Evolutionary conservation across 2,797 vertebrate species (phyloP), one percentile per base, ranked within the genome.

Genomic region (Typhlichthys subterraneus): DNA sequence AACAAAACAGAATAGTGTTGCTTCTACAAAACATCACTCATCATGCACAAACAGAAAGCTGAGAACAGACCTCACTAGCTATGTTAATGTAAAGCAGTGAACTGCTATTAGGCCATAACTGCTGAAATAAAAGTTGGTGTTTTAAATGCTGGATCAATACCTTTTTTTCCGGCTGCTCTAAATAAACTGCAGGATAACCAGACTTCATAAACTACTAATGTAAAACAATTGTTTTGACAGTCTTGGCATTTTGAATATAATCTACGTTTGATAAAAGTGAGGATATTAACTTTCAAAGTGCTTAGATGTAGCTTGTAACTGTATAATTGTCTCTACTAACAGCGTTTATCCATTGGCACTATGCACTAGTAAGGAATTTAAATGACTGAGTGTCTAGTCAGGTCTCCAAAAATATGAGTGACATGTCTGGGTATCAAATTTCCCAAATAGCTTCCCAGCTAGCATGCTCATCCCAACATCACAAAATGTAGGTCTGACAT

Each of bases 381-480:
- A 38, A 47, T 58, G 57, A 47, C 57, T 13, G 10, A 23, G 23
- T 4, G 17, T 47, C 15, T 58, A 33, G 17, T 12, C 57, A 23
- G 57, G 45, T 14, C 15, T 58, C 45, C 60, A 42, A 53, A 57
- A 15, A 70, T 49, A 12, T 51, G 57, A 72, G 50, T 69, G 74
- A 68, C 73, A 73, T 54, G 56, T 65, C 51, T 2, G n/a, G 47
- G 5, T 53, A 19, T 59, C 12, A n/a, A 0, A 47, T 68, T 29
- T 59, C 19, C 11, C 0, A 47, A 69, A 55, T 45, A 71, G 70
- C 71, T 69, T 61, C 59, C 14, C 63, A 46, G 80, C 53, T 82
- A 83, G 74, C 81, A 49, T 60, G 31, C 45, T 57, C 62, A 72
- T 77, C 52, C 7, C 4, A 42, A 63, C 47, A 57, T 64, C 52